Evolutionary conservation across 2,113 vertebrate genomes (phyloP).

Genomic region (Chionodraco myersi): DNA sequence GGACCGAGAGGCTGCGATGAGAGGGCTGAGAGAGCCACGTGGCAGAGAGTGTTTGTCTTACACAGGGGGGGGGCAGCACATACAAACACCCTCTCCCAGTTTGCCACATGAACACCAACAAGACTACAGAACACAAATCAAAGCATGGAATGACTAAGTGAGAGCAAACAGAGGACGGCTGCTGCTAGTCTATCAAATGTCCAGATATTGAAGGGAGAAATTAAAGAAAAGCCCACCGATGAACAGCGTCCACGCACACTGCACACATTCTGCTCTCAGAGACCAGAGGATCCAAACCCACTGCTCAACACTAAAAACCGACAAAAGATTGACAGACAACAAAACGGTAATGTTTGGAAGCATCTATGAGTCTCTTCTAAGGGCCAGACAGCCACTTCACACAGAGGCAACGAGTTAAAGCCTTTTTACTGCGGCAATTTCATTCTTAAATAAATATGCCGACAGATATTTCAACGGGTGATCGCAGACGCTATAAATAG

Average conservation of each 20-base stretch:
- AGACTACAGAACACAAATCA: slow-evolving; percentile 58
- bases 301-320: slow-evolving; percentile 37
- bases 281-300: slow-evolving; percentile 19
- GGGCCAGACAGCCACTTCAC: slow-evolving; percentile 20
- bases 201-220: slow-evolving; percentile 38
- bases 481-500: slow-evolving; percentile 66
- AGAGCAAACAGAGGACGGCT: slow-evolving; percentile 38
- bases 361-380: slow-evolving; percentile 36
- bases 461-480: slow-evolving; percentile 51
- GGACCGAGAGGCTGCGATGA: slow-evolving; percentile 33
- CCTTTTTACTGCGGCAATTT: slow-evolving; percentile 12
- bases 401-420: slow-evolving; percentile 29
- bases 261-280: slow-evolving; percentile 9
- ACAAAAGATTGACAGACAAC: slow-evolving; percentile 50
- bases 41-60: slow-evolving; percentile 36
- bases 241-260: slow-evolving; percentile 33
- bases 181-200: slow-evolving; percentile 53
- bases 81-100: slow-evolving; percentile 45
- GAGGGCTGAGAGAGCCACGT: slow-evolving; percentile 33
- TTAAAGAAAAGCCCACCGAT: slow-evolving; percentile 12
- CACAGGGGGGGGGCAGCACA: background rate
- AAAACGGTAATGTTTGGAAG: slow-evolving; percentile 39
- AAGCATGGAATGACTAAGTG: slow-evolving; percentile 73
- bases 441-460: slow-evolving; percentile 62
- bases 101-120: slow-evolving; percentile 31